Conservation (phyloP, 2,113 vertebrate genomes). For the Peromyscus leucopus region DNA sequence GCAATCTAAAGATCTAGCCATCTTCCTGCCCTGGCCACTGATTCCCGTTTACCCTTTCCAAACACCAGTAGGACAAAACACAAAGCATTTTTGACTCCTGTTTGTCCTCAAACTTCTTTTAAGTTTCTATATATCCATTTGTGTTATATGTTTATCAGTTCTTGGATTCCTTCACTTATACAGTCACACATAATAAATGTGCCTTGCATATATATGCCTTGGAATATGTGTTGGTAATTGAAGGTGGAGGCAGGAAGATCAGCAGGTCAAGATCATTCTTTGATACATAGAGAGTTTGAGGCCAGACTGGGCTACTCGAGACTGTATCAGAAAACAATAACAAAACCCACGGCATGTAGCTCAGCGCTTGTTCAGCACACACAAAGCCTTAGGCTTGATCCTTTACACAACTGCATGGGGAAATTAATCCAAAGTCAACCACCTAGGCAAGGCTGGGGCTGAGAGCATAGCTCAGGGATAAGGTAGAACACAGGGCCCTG, state of each 20-base stretch:
- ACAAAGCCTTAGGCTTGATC: background rate
- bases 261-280: background rate
- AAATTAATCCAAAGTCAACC: background rate
- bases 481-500: no score
- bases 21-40: background rate
- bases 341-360: background rate
- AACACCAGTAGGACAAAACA: background rate
- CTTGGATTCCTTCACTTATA: background rate
- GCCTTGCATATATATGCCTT: accelerated
- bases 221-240: background rate
- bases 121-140: accelerated
- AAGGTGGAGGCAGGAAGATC: background rate
- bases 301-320: background rate
- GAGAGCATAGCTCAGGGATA: background rate
- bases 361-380: no score
- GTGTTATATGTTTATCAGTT: background rate
- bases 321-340: background rate
- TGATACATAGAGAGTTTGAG: background rate
- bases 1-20: accelerated
- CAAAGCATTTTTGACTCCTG: background rate
- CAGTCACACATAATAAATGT: background rate
- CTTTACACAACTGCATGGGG: background rate
- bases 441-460: background rate
- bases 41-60: background rate
- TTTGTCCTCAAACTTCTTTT: background rate